Conservation (phyloP, 2,888 invertebrate species). For the Cryptocheilus praepositus region DNA sequence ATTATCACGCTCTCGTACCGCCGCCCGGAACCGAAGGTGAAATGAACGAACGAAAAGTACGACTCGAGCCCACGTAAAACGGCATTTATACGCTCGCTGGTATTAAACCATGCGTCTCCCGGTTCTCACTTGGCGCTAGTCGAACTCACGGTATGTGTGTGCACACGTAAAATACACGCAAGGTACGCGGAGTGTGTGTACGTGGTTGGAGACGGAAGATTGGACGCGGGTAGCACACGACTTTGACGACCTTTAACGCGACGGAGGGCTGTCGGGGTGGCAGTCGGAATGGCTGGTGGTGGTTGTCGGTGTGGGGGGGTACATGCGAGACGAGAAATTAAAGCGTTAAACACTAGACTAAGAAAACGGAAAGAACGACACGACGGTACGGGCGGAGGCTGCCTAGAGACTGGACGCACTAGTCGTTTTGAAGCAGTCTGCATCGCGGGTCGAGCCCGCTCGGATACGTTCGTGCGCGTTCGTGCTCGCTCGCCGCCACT, state of each 20-base stretch:
- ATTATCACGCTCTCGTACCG: conserved; percentile 60
- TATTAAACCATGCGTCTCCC: neutral
- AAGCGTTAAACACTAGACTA: conserved; percentile 66
- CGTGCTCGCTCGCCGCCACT: conserved; percentile 46
- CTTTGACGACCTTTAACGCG: no score
- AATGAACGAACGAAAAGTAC: conserved; percentile 70
- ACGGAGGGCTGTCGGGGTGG: neutral
- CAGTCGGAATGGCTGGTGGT: conserved; percentile 2
- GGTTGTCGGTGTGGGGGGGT: conserved; percentile 31
- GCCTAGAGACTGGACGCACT: conserved; percentile 63
- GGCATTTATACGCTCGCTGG: conserved; percentile 57
- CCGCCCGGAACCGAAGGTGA: conserved; percentile 67
- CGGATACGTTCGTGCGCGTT: conserved; percentile 34
- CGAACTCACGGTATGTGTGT: neutral
- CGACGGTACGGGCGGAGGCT: conserved; percentile 67
- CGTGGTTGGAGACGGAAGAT: conserved; percentile 4
- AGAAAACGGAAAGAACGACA: conserved; percentile 67
- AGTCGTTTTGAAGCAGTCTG: conserved; percentile 30
- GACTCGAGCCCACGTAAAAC: conserved; percentile 58
- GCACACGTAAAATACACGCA: neutral
- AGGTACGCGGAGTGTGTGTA: conserved; percentile 2
- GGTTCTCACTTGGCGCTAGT: conserved; percentile 3
- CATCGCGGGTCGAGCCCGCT: conserved; percentile 19
- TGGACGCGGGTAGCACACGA: no score
- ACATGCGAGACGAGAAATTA: conserved; percentile 51